phyloP scores from a whole-genome alignment of 2,888 invertebrate species.

The Teinopalpus imperialis region DNA sequence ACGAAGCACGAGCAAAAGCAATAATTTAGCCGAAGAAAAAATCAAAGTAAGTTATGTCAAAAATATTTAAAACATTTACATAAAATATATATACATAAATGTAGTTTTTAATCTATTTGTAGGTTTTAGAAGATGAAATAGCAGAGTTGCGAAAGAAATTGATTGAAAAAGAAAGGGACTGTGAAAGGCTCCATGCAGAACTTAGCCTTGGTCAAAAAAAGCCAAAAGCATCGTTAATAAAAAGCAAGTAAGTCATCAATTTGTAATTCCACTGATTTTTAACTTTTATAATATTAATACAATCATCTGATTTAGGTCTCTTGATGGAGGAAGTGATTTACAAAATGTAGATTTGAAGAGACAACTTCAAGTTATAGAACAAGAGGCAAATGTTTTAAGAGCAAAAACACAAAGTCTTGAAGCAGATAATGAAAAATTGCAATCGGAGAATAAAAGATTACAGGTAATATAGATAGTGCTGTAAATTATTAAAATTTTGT shows the following conservation, averaged over 20 bases:
- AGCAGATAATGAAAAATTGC: slow-evolving; percentile 88
- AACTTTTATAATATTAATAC: too few relatives aligned
- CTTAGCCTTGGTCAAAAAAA: slow-evolving; percentile 83
- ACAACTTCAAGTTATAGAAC: slow-evolving; percentile 89
- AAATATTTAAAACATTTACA: neutral
- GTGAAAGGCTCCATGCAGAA: slow-evolving; percentile 89
- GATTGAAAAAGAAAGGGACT: slow-evolving; percentile 91
- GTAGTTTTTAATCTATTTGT: slow-evolving; percentile 28
- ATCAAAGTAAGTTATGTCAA: slow-evolving; percentile 72
- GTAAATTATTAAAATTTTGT: too few relatives aligned
- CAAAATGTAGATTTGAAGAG: slow-evolving; percentile 86
- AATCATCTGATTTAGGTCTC: slow-evolving; percentile 81
- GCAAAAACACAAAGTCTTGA: slow-evolving; percentile 86
- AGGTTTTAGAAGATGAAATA: slow-evolving; percentile 88
- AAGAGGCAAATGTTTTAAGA: slow-evolving; percentile 87
- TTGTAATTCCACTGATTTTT: neutral
- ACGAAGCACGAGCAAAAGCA: slow-evolving; percentile 60
- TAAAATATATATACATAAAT: neutral
- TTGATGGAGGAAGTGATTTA: slow-evolving; percentile 81
- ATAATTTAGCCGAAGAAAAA: slow-evolving; percentile 84
- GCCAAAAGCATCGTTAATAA: slow-evolving; percentile 82
- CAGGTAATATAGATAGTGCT: slow-evolving; percentile 69
- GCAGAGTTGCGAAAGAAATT: slow-evolving; percentile 88
- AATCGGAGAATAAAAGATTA: slow-evolving; percentile 87
- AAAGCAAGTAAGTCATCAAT: slow-evolving; percentile 81